Evolutionary conservation across 2,797 vertebrate genomes (phyloP), one percentile per base, ranked within the genome.

Genomic region (Nyctalus aviator): DNA sequence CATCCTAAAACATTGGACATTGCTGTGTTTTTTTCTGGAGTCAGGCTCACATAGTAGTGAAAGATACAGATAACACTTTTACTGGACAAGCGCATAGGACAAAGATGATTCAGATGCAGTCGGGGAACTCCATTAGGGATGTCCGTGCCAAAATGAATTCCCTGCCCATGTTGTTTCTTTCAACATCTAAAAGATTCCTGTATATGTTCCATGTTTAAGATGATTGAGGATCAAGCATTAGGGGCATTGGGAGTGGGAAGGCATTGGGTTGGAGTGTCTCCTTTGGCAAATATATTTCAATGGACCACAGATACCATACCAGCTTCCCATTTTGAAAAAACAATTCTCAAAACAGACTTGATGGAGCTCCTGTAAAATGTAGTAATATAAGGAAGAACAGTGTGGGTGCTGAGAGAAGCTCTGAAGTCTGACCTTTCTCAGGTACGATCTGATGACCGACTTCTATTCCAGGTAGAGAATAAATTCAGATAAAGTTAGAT

Each of bases 361-460:
- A 17, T 55, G 87, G 83, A 91, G 50, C 53, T 46, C 73, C 73
- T 96, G 27, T 21, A 78, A 78, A 91, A 46, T 75, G 21, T 81
- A 72, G 32, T 79, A 41, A 48, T 59, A 25, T 13, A 17, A 66
- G 62, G 57, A 59, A 81, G 37, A 87, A 73, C 77, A 84, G 84
- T 35, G n/a, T 76, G 73, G 55, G 6, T 68, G 30, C 81, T 55
- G 72, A 94, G 93, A 93, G 55, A 62, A 53, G 21, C 87, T 95
- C 37, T 97, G 77, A 95, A 94, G 71, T 62, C 17, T 83, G 87
- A 93, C 84, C 94, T 95, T 90, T 93, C 81, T 94, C 57, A 68
- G 64, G 85, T 88, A 69, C 18, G 23, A 35, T 87, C 64, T 75
- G 77, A 69, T 96, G 94, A 95, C 73, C 83, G 73, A 84, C 48